These are phyloP conservation scores for Acestrorhynchus altus DNA, from an alignment of 2,797 vertebrate genomes.

Conservation along the genomic window DNA sequence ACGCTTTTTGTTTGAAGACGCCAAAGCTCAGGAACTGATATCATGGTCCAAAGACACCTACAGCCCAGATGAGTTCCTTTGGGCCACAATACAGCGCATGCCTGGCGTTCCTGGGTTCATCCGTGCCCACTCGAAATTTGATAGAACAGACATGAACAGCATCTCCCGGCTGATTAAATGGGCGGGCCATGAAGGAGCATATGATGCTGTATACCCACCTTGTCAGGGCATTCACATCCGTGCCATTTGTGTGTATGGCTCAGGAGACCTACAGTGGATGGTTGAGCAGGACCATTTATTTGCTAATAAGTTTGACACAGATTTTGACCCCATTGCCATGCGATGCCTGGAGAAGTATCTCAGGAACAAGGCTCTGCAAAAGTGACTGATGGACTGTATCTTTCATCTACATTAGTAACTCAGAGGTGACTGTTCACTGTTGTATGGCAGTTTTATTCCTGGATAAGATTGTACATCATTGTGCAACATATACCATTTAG, in stretches of 20 bases:
- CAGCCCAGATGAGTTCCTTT: constrained; percentile 89
- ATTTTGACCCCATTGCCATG: constrained; percentile 79
- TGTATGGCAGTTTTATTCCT: too few species aligned
- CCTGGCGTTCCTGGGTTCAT: constrained; percentile 81
- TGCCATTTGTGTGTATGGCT: constrained; percentile 85
- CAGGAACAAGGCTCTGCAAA: constrained; percentile 75
- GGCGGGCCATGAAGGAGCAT: constrained; percentile 80
- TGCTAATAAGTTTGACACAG: constrained; percentile 90
- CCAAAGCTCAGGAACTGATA: constrained; percentile 74
- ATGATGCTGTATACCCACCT: constrained; percentile 79
- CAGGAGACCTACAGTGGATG: constrained; percentile 87
- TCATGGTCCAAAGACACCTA: constrained; percentile 89
- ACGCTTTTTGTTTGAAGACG: constrained; percentile 74
- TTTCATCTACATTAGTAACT: too few species aligned
- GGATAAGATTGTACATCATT: too few species aligned
- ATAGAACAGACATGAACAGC: constrained; percentile 83
- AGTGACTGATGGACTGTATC: too few species aligned
- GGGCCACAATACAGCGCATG: constrained; percentile 90
- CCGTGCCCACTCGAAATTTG: constrained; percentile 78
- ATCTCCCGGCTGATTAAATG: constrained; percentile 89
- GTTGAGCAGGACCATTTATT: constrained; percentile 87
- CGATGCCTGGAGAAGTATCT: constrained; percentile 88
- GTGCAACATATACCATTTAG: too few species aligned
- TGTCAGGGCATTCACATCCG: constrained; percentile 83
- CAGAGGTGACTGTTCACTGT: too few species aligned